Evolutionary conservation across 2,888 invertebrate genomes (phyloP).

Genomic region (Habroteleia sp.): DNA sequence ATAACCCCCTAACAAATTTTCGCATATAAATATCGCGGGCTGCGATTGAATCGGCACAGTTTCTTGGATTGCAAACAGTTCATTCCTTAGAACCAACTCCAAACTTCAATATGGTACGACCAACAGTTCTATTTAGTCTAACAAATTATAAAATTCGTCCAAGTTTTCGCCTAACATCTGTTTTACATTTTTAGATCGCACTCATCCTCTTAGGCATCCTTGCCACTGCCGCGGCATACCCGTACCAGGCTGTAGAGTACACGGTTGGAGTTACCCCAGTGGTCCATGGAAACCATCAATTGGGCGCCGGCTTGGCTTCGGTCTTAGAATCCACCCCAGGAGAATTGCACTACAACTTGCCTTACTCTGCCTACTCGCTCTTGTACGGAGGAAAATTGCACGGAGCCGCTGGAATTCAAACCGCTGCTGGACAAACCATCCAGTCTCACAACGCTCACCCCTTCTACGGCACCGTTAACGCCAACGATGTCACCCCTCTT

Average conservation of each 20-base stretch:
- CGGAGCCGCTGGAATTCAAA: too few relatives aligned
- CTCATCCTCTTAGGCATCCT: conserved; percentile 23
- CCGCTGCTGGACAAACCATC: too few relatives aligned
- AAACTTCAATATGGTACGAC: conserved; percentile 34
- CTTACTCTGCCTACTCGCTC: too few relatives aligned
- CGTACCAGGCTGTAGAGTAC: conserved; percentile 3
- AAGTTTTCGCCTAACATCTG: too few relatives aligned
- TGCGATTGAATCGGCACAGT: conserved; percentile 31
- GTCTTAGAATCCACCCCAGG: not conserved
- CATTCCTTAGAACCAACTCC: conserved; percentile 10
- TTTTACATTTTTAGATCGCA: conserved; percentile 27
- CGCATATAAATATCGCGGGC: conserved; percentile 39
- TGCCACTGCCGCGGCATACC: conserved; percentile 9
- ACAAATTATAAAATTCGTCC: too few relatives aligned
- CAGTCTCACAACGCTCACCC: too few relatives aligned
- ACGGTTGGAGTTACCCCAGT: conserved; percentile 1
- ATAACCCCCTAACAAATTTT: conserved; percentile 40
- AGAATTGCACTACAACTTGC: too few relatives aligned
- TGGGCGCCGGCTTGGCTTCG: too few relatives aligned
- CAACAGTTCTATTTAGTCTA: not conserved
- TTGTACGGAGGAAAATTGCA: too few relatives aligned
- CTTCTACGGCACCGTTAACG: too few relatives aligned
- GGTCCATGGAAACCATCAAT: not conserved
- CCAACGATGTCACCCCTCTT: too few relatives aligned
- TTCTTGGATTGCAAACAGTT: conserved; percentile 13